Evolutionary conservation across 2,888 invertebrate species (phyloP).

Genomic region (Rugalucina vietnamica): DNA sequence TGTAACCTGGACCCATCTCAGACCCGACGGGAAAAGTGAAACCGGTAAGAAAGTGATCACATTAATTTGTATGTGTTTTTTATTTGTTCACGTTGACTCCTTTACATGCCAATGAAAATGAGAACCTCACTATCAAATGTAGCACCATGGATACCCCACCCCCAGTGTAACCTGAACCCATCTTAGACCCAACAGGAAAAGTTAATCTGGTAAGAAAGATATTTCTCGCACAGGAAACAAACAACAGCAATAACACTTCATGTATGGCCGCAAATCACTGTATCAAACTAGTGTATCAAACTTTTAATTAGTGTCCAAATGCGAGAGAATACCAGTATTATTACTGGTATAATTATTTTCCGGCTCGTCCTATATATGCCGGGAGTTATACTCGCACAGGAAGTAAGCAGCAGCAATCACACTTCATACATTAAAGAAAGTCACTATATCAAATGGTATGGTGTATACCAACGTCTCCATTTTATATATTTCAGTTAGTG

Average conservation of each 20-base stretch:
- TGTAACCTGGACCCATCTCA: constrained; percentile 49
- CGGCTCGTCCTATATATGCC: constrained; percentile 31
- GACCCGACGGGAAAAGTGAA: constrained; percentile 37
- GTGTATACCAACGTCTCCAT: not conserved
- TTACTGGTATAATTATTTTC: no score
- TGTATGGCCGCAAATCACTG: no score
- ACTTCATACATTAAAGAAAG: no score
- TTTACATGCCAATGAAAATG: constrained; percentile 31
- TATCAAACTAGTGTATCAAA: no score
- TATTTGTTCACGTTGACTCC: not conserved
- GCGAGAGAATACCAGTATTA: no score
- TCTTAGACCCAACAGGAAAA: constrained; percentile 28
- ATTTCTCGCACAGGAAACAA: no score
- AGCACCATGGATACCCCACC: constrained; percentile 52
- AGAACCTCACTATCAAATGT: constrained; percentile 38
- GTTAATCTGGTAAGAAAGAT: constrained; percentile 41
- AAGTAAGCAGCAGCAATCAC: constrained; percentile 46
- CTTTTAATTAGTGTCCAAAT: no score
- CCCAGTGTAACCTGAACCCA: constrained; percentile 51
- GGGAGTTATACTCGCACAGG: constrained; percentile 54
- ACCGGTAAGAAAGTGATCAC: constrained; percentile 39
- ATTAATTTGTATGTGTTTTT: not conserved
- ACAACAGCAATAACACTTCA: no score
- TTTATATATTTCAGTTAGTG: not conserved
- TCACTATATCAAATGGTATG: no score